phyloP scores from a whole-genome alignment of 2,797 vertebrate species.

The Poecilia velifera region DNA sequence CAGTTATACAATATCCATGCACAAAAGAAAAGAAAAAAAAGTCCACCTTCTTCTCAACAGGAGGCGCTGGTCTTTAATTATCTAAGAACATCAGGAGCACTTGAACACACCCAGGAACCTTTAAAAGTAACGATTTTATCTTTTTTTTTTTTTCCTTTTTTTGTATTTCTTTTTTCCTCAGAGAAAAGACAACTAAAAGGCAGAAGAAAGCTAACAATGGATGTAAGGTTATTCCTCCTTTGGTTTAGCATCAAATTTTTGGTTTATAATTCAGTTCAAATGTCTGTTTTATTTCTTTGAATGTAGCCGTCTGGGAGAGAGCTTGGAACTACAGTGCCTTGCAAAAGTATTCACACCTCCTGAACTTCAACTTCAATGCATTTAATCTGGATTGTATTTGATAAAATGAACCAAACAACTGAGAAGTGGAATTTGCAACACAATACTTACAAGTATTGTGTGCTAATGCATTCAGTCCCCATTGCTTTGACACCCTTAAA shows the following conservation, averaged over 20 bases:
- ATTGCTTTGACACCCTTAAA: neutral
- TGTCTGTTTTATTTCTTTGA: slow-evolving; percentile 29
- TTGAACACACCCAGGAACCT: slow-evolving; percentile 90
- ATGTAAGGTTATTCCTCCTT: slow-evolving; percentile 71
- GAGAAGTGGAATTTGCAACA: neutral
- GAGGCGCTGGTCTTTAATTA: slow-evolving; percentile 84
- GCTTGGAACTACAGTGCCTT: slow-evolving; percentile 37
- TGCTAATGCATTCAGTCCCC: too few species aligned
- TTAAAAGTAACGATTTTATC: slow-evolving; percentile 76
- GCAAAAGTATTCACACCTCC: neutral
- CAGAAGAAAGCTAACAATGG: slow-evolving; percentile 77
- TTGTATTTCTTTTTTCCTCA: slow-evolving; percentile 63
- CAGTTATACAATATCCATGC: slow-evolving; percentile 95
- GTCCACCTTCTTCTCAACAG: slow-evolving; percentile 76
- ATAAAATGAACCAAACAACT: neutral
- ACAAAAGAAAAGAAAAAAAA: slow-evolving; percentile 89
- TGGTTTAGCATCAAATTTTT: slow-evolving; percentile 73
- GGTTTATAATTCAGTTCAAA: slow-evolving; percentile 71
- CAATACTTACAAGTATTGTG: neutral
- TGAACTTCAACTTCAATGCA: neutral
- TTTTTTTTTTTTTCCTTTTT: slow-evolving; percentile 50
- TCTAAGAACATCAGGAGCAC: slow-evolving; percentile 95
- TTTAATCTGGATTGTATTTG: neutral
- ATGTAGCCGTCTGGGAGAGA: slow-evolving; percentile 41
- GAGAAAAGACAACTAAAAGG: slow-evolving; percentile 81